Evolutionary conservation across 2,888 invertebrate species (phyloP).

Genomic region (Priocnemis perturbator): DNA sequence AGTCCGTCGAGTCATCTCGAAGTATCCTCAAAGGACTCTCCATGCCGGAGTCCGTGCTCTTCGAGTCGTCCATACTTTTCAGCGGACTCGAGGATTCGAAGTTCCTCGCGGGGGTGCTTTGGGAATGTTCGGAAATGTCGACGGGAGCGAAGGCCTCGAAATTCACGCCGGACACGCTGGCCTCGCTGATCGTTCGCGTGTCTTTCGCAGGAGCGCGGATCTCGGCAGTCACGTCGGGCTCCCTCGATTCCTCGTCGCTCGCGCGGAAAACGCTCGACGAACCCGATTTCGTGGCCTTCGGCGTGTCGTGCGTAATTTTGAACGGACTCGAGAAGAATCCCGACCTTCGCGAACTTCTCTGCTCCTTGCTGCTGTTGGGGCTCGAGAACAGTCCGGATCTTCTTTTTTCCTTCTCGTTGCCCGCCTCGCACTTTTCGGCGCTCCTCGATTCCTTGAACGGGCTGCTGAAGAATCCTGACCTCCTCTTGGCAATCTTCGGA

Average conservation of each 20-base stretch:
- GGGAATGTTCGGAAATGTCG: too few relatives aligned
- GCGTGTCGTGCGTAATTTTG: not conserved
- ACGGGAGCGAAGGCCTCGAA: too few relatives aligned
- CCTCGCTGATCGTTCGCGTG: too few relatives aligned
- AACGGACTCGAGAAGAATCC: not conserved
- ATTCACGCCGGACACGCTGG: too few relatives aligned
- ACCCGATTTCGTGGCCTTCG: not conserved
- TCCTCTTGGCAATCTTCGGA: not conserved
- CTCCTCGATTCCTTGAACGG: not conserved
- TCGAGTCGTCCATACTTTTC: not conserved
- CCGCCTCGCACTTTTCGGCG: conserved; percentile 6
- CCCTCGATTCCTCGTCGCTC: not conserved
- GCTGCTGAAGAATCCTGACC: not conserved
- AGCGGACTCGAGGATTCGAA: too few relatives aligned
- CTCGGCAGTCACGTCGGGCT: not conserved
- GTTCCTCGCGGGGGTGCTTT: too few relatives aligned
- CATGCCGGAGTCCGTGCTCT: not conserved
- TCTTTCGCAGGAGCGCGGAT: too few relatives aligned
- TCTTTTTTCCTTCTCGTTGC: not conserved
- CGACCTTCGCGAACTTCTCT: not conserved
- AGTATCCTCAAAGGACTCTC: not conserved
- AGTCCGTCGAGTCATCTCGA: not conserved
- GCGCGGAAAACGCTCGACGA: not conserved
- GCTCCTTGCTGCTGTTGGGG: not conserved
- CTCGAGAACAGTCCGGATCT: not conserved